Conservation (phyloP, 2,113 vertebrate genomes). For the Hippocampus mohnikei region DNA sequence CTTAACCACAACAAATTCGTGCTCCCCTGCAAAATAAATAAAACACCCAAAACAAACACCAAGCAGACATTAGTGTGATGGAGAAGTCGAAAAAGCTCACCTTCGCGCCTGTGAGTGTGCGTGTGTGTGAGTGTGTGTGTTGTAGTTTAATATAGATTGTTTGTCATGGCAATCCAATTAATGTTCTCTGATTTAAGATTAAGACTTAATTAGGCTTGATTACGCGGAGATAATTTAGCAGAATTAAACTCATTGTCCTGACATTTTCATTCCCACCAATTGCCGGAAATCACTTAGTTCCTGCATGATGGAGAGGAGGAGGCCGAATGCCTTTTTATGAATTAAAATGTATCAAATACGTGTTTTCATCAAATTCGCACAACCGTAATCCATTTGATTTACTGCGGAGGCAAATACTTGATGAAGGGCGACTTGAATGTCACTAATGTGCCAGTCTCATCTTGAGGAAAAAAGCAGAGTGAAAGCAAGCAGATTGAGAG, state of each 20-base stretch:
- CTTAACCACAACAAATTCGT: slow-evolving; percentile 3
- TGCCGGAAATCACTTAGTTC: slow-evolving; percentile 29
- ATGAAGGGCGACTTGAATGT: not conserved
- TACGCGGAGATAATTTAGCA: slow-evolving; percentile 21
- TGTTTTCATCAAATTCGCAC: slow-evolving; percentile 26
- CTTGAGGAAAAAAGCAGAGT: not conserved
- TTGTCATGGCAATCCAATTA: slow-evolving; percentile 22
- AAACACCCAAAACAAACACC: slow-evolving; percentile 4
- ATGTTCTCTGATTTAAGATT: slow-evolving; percentile 19
- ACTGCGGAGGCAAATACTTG: slow-evolving; percentile 28
- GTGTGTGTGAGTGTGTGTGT: not conserved
- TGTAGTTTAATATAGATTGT: slow-evolving; percentile 19
- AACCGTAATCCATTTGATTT: slow-evolving; percentile 12
- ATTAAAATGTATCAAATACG: slow-evolving; percentile 5
- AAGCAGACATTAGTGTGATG: slow-evolving; percentile 6
- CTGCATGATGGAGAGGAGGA: slow-evolving; percentile 15
- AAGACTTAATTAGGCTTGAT: slow-evolving; percentile 27
- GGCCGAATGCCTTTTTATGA: slow-evolving; percentile 8
- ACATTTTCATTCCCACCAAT: slow-evolving; percentile 9
- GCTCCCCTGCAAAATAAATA: not conserved
- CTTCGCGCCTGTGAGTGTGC: not conserved
- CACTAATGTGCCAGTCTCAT: slow-evolving; percentile 11
- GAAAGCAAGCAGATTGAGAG: not conserved
- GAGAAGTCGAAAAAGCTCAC: not conserved
- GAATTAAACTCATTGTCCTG: slow-evolving; percentile 5